phyloP scores from a whole-genome alignment of 2,797 vertebrate genomes.

The Borostomias antarcticus region DNA sequence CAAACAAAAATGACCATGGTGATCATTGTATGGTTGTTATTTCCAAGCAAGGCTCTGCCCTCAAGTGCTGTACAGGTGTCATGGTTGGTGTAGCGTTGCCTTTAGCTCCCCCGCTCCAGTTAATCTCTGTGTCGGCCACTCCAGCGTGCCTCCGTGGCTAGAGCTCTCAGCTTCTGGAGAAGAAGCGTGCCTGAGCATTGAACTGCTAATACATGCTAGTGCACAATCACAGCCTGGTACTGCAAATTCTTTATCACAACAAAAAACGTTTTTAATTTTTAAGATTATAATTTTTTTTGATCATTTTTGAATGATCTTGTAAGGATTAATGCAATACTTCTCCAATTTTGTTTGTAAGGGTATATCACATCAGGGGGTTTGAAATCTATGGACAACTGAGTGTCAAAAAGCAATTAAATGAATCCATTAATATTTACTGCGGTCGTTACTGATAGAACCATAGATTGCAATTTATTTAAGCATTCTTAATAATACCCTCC shows the following conservation, averaged over 20 bases:
- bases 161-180: slow-evolving; percentile 51
- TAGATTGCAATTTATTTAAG: neutral
- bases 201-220: slow-evolving; percentile 72
- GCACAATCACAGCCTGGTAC: slow-evolving; percentile 70
- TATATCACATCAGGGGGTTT: too few relatives aligned
- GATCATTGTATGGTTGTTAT: slow-evolving; percentile 38
- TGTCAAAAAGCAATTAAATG: neutral
- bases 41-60: slow-evolving; percentile 44
- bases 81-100: slow-evolving; percentile 44
- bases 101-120: slow-evolving; percentile 45
- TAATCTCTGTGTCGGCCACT: slow-evolving; percentile 81
- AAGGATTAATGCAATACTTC: too few relatives aligned
- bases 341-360: too few relatives aligned
- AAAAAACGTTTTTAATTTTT: too few relatives aligned
- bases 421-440: neutral
- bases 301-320: neutral
- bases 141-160: slow-evolving; percentile 61
- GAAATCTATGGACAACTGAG: too few relatives aligned
- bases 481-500: neutral
- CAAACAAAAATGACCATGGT: too few relatives aligned
- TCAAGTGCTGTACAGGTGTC: slow-evolving; percentile 67
- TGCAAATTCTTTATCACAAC: slow-evolving; percentile 69
- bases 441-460: neutral
- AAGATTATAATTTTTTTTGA: neutral
- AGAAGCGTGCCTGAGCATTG: slow-evolving; percentile 73